Base-by-base conservation (phyloP, 2,888 invertebrate genomes). In the Dugesia japonica region DNA sequence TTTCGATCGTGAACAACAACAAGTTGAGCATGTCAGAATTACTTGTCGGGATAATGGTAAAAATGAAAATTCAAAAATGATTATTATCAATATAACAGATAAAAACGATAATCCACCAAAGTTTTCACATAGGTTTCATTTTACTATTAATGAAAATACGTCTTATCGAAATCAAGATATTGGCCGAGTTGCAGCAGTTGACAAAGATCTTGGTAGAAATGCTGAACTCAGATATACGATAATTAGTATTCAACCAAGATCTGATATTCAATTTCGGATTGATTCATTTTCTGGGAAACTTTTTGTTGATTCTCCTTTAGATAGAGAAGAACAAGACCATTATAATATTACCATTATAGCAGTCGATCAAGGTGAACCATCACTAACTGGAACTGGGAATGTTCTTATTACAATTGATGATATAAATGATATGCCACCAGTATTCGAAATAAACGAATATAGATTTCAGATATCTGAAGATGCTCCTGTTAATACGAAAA, bases 21-120 rank as follows among this genome's bases (percentile, higher is more conserved):
- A 56, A 56, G 17, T n/a, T n/a, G 56, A 56, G 17, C 23, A 56
- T n/a, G 23, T 56, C n/a, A 56, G 56, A 56, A 56, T 56, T 7
- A 56, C 56, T 56, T 56, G 56, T n/a, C n/a, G 23, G 17, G 56
- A 56, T n/a, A 56, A 23, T 56, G 56, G 56, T 4, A 56, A 56
- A 56, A 56, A 56, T n/a, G 56, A 56, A 56, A 56, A 56, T 23
- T 56, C 56, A 1, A 56, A 56, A 56, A 56, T 4, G 4, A 56
- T 56, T 56, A 23, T 56, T 7, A 56, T 56, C 4, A 56, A 56
- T 23, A n/a, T 56, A 13, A 56, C 23, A n/a, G 56, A 56, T 56
- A 56, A 56, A 56, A 56, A 56, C 17, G 56, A 56, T n/a, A 56
- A 56, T 56, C 56, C 56, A 56, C 56, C 56, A 56, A 56, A 56